A percentile compares a stretch with the other conserved stretches of the same genome.
Conservation (phyloP, 2,797 vertebrate species). For the Channa striata region DNA sequence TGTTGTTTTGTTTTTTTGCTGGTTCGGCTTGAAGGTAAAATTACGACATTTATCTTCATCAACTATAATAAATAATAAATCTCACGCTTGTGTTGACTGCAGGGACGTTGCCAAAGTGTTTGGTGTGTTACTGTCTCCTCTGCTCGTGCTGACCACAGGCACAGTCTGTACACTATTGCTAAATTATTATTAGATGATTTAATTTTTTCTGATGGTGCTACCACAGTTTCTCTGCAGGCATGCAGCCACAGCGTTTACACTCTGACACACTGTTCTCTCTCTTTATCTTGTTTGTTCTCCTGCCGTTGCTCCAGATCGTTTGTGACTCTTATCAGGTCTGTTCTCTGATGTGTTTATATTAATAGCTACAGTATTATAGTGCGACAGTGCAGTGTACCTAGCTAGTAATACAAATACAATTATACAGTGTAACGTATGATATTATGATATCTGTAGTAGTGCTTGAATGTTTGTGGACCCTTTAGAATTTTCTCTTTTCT, state of each 20-base stretch:
- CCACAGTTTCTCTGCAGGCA: constrained; percentile 16
- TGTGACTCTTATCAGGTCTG: constrained; percentile 1
- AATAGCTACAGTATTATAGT: no score
- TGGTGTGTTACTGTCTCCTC: background rate
- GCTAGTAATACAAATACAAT: no score
- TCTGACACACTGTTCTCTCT: constrained; percentile 12
- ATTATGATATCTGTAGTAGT: no score
- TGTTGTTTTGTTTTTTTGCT: background rate
- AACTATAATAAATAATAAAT: constrained; percentile 42
- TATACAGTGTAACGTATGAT: no score
- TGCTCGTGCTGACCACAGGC: background rate
- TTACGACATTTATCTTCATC: constrained; percentile 63
- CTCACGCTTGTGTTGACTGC: constrained; percentile 21
- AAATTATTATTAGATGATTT: constrained; percentile 10
- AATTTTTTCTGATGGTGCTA: constrained; percentile 15
- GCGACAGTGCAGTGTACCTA: no score
- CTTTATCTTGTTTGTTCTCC: background rate
- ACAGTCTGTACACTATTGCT: constrained; percentile 5
- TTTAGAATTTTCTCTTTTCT: no score
- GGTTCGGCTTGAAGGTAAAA: constrained; percentile 8
- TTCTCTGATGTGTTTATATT: background rate
- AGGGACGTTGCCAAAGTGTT: background rate
- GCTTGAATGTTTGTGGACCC: no score
- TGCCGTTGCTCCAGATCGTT: background rate
- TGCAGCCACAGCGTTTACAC: constrained; percentile 10